phyloP scores from a whole-genome alignment of 2,797 vertebrate genomes.

The Gila robusta region DNA sequence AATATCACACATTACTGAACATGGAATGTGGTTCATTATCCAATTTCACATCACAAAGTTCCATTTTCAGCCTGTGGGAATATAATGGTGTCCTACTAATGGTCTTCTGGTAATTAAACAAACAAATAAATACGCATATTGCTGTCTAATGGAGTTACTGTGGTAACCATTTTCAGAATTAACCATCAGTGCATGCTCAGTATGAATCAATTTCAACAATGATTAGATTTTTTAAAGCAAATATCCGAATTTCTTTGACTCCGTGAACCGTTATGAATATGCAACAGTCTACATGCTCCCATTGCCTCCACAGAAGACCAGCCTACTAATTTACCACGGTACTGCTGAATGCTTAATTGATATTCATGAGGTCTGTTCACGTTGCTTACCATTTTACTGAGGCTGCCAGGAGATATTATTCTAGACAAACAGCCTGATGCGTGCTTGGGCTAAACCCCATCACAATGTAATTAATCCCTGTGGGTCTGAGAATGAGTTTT shows the following conservation, averaged over 20 bases:
- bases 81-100: slow-evolving; percentile 32
- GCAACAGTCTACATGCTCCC: slow-evolving; percentile 1
- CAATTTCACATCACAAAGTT: slow-evolving; percentile 24
- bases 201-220: neutral
- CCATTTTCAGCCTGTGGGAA: slow-evolving; percentile 4
- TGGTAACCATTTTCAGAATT: slow-evolving; percentile 22
- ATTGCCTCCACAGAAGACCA: slow-evolving; percentile 15
- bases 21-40: slow-evolving; percentile 24
- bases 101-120: slow-evolving; percentile 39
- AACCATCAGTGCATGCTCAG: slow-evolving; percentile 12
- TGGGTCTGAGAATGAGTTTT: slow-evolving; percentile 38
- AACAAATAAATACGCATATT: slow-evolving; percentile 25
- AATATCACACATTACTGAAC: neutral
- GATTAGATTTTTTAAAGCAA: slow-evolving; percentile 22
- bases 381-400: slow-evolving; percentile 31
- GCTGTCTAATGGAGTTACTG: slow-evolving; percentile 16
- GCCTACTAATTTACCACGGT: slow-evolving; percentile 34
- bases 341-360: slow-evolving; percentile 50
- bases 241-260: neutral
- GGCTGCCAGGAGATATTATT: slow-evolving; percentile 53
- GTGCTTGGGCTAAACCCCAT: slow-evolving; percentile 20
- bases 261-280: slow-evolving; percentile 26
- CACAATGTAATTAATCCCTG: slow-evolving; percentile 55
- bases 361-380: slow-evolving; percentile 50
- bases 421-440: slow-evolving; percentile 32